phyloP scores from a whole-genome alignment of 92 coral and sea anemone genomes.

The Actinostola sp. region DNA sequence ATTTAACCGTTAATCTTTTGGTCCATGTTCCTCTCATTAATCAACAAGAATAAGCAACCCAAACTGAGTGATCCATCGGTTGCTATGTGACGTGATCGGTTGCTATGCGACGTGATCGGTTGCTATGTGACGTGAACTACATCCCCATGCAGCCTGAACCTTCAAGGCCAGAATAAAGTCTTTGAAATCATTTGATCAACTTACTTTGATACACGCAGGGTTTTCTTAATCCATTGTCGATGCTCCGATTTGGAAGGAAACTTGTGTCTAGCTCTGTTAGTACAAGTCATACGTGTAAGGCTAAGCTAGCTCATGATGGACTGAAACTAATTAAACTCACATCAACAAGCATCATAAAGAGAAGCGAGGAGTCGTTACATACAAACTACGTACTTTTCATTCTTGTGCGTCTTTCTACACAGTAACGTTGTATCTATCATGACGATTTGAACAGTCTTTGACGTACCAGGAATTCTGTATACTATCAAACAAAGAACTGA shows the following conservation, averaged over 20 bases:
- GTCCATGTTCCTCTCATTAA: too few species aligned
- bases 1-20: too few species aligned
- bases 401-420: slow-evolving; percentile 62
- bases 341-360: too few species aligned
- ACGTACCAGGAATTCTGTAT: slow-evolving; percentile 61
- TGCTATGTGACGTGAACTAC: too few species aligned
- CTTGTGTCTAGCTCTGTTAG: slow-evolving; percentile 1
- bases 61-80: too few species aligned
- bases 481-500: slow-evolving; percentile 40
- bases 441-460: slow-evolving; percentile 73
- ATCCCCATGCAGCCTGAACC: too few species aligned
- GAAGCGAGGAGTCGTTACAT: background rate
- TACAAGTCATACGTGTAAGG: background rate
- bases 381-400: slow-evolving; percentile 7
- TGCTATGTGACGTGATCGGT: too few species aligned
- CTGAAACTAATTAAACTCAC: background rate
- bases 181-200: background rate
- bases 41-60: too few species aligned
- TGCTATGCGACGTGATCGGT: too few species aligned
- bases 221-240: slow-evolving; percentile 59
- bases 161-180: too few species aligned
- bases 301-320: background rate
- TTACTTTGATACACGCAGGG: slow-evolving; percentile 60
- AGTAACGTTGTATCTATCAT: slow-evolving; percentile 86
- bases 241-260: slow-evolving; percentile 47